phyloP scores from a whole-genome alignment of 2,797 vertebrate species.

The Cryptoblepharus egeriae region DNA sequence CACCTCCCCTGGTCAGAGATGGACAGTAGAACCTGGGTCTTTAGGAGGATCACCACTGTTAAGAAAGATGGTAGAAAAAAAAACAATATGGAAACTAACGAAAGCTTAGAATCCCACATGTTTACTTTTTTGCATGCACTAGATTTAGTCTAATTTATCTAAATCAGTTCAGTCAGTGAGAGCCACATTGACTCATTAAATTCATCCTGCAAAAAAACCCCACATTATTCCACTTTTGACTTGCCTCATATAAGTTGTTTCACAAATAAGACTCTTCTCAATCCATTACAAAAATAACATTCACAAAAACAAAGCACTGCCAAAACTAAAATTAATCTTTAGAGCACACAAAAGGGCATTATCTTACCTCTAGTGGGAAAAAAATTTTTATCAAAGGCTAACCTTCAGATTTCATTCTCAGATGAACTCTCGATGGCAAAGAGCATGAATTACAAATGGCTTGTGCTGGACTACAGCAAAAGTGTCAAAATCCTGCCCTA shows the following conservation, averaged over 20 bases:
- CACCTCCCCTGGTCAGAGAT: constrained; percentile 14
- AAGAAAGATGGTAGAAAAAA: constrained; percentile 31
- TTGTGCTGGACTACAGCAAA: neutral
- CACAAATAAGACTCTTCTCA: neutral
- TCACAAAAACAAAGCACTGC: neutral
- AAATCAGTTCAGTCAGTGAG: constrained; percentile 73
- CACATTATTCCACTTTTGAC: constrained; percentile 38
- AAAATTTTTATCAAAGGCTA: neutral
- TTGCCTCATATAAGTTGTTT: constrained; percentile 18
- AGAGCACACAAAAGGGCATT: neutral
- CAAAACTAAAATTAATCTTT: neutral
- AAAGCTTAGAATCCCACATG: constrained; percentile 47
- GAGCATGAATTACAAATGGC: neutral
- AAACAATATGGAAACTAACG: constrained; percentile 49
- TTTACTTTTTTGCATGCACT: constrained; percentile 66
- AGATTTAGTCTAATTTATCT: constrained; percentile 72
- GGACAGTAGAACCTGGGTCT: constrained; percentile 45
- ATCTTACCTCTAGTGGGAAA: neutral
- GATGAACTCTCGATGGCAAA: neutral
- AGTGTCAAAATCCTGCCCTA: no score
- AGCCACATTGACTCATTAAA: constrained; percentile 63
- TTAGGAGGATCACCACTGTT: constrained; percentile 49
- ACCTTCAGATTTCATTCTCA: accelerated
- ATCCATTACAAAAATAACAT: neutral
- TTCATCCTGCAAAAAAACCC: constrained; percentile 42